A percentile compares a stretch with the other conserved stretches of the same genome.
These are phyloP conservation scores for Poecilia picta DNA, from an alignment of 2,797 vertebrate species.

Conservation along the genomic window DNA sequence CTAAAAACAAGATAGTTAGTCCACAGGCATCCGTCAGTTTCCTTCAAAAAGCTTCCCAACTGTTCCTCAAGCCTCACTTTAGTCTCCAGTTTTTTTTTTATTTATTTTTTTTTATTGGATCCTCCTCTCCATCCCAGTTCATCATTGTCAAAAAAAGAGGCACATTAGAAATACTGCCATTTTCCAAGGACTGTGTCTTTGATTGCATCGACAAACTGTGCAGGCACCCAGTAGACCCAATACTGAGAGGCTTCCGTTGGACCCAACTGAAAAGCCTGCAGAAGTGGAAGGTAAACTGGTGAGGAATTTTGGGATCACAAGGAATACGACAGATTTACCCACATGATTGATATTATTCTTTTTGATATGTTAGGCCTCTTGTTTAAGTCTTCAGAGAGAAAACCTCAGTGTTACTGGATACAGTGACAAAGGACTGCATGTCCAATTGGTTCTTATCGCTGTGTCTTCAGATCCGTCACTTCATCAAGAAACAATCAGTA, in stretches of 20 bases:
- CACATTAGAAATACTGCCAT: conserved; percentile 99
- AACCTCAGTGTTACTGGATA: background rate
- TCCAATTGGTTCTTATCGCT: background rate
- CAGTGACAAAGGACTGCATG: too few relatives aligned
- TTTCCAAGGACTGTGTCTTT: conserved; percentile 99
- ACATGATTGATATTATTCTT: background rate
- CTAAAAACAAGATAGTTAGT: conserved; percentile 80
- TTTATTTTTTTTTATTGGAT: conserved; percentile 74
- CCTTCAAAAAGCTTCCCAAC: conserved; percentile 72
- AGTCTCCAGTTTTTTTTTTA: conserved; percentile 83
- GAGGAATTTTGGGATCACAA: conserved; percentile 12
- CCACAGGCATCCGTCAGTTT: conserved; percentile 80
- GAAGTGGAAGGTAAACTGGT: conserved; percentile 31
- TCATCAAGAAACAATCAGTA: background rate
- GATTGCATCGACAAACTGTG: conserved; percentile 99
- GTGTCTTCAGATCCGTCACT: background rate
- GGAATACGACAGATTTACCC: background rate
- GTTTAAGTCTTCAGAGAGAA: background rate
- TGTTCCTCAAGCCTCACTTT: conserved; percentile 71
- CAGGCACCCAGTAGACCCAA: conserved; percentile 99
- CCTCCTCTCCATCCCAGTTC: conserved; percentile 84
- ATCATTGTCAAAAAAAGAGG: conserved; percentile 94
- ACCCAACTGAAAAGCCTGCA: conserved; percentile 97
- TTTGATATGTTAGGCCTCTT: background rate
- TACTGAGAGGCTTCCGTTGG: conserved; percentile 99